Evolutionary conservation across 2,113 vertebrate species (phyloP).

Genomic region (Calidris pygmaea): DNA sequence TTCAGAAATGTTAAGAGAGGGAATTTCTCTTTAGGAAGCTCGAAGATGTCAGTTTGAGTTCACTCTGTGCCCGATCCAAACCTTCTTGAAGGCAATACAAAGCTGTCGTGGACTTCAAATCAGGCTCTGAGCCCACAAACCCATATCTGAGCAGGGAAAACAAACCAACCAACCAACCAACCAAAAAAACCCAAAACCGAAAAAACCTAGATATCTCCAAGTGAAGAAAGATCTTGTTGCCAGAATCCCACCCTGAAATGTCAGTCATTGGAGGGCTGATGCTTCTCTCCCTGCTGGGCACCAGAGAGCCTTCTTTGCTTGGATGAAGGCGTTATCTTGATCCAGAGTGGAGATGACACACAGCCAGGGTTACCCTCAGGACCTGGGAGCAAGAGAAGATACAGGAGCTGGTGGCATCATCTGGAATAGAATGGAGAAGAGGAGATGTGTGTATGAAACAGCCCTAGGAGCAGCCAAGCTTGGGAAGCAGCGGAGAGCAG

Average conservation of each 20-base stretch:
- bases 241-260: not conserved
- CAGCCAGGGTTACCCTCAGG: not conserved
- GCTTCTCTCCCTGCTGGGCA: not conserved
- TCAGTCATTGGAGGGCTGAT: not conserved
- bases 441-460: rapidly evolving
- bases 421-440: not conserved
- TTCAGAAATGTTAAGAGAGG: slow-evolving; percentile 43
- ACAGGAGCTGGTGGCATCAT: not conserved
- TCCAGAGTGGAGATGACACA: not conserved
- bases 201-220: not conserved
- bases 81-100: not conserved
- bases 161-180: not conserved
- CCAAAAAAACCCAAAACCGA: not conserved
- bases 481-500: not conserved
- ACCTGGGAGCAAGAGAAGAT: not conserved
- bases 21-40: slow-evolving; percentile 47
- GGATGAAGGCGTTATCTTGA: not conserved
- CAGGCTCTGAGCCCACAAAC: not conserved
- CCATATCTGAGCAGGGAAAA: not conserved
- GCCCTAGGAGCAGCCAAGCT: not conserved
- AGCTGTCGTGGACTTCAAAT: not conserved
- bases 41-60: not conserved
- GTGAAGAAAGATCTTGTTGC: not conserved
- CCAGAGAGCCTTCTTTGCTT: not conserved
- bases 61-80: not conserved